A percentile compares a stretch with the other conserved stretches of the same genome.
Conservation (phyloP, 2,888 invertebrate species). For the Carpatolechia fugitivella region DNA sequence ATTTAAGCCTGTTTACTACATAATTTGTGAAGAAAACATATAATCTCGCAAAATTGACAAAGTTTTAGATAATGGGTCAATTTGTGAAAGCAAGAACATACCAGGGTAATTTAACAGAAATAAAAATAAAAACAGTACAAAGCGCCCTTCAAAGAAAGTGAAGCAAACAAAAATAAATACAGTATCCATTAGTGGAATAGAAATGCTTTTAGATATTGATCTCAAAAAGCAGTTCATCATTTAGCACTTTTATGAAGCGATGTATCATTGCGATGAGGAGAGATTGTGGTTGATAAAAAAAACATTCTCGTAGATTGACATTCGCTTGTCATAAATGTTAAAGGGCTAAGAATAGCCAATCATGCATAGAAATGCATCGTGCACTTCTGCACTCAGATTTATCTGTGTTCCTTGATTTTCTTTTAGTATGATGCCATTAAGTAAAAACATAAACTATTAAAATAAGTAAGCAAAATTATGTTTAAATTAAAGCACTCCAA, state of each 20-base stretch:
- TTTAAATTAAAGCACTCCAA: too few species aligned
- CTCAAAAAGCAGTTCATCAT: not conserved
- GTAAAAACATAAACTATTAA: too few species aligned
- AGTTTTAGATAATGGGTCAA: not conserved
- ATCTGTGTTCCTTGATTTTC: too few species aligned
- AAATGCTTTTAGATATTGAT: not conserved
- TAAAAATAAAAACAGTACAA: too few species aligned
- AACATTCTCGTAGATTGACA: not conserved
- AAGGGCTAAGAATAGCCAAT: not conserved
- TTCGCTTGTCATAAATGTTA: not conserved
- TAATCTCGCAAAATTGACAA: constrained; percentile 4
- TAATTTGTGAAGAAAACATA: constrained; percentile 6
- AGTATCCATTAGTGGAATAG: not conserved
- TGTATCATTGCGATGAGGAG: not conserved
- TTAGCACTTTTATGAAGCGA: not conserved
- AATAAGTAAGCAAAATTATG: too few species aligned
- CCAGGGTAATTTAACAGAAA: not conserved
- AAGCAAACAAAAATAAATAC: not conserved
- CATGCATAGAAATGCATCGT: too few species aligned
- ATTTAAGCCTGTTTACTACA: constrained; percentile 20
- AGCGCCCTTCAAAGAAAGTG: not conserved
- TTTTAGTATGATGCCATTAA: too few species aligned
- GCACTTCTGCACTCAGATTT: too few species aligned
- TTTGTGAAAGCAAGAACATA: not conserved
- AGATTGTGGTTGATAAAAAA: not conserved